A percentile compares a stretch with the other conserved stretches of the same genome.
These are phyloP conservation scores for Mus minutoides DNA, from an alignment of 2,797 vertebrate genomes.

Conservation along the genomic window DNA sequence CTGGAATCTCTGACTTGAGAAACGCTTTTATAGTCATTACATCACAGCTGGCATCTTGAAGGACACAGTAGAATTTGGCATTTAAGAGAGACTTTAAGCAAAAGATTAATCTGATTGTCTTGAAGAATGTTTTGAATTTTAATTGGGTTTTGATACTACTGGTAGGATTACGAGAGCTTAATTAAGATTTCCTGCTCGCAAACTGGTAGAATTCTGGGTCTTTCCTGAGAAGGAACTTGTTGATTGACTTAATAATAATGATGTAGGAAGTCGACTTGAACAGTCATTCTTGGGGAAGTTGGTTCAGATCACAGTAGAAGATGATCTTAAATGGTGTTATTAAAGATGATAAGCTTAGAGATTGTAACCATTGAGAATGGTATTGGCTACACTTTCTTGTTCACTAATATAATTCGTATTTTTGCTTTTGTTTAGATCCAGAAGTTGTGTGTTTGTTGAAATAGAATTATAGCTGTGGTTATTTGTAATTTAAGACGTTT, in stretches of 20 bases:
- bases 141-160: neutral
- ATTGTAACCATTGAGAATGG: neutral
- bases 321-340: neutral
- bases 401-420: neutral
- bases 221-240: constrained; percentile 39
- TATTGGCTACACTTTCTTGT: constrained; percentile 17
- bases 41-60: neutral
- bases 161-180: constrained; percentile 10
- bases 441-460: constrained; percentile 40
- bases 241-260: neutral
- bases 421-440: constrained; percentile 60
- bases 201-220: neutral
- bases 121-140: constrained; percentile 43
- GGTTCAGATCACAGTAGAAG: constrained; percentile 10
- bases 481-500: constrained; percentile 21
- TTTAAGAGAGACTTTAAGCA: neutral
- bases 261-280: constrained; percentile 40
- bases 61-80: neutral
- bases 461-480: neutral
- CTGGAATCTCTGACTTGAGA: neutral
- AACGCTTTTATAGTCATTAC: neutral
- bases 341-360: constrained; percentile 10
- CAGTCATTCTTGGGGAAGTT: constrained; percentile 21
- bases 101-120: constrained; percentile 6
- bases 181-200: neutral